Base-by-base conservation (phyloP, 92 coral and sea anemone genomes). In the Siderastrea radians region DNA sequence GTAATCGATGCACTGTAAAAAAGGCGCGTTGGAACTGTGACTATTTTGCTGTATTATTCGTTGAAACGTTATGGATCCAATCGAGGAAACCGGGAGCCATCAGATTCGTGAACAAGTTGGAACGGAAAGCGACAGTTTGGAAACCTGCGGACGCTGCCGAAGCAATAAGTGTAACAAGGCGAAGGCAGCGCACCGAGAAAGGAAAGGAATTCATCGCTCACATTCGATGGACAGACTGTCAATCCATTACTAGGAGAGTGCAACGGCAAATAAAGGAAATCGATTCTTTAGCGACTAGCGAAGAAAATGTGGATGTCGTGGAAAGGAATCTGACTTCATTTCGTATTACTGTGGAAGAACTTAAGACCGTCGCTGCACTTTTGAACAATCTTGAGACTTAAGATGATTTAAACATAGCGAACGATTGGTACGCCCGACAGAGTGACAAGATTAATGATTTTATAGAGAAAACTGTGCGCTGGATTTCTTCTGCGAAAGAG, bases 321-420 rank as follows among this genome's bases (percentile, higher is more conserved):
- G 60, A 52, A 51, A 73, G 47, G 53, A 50, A 73, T n/a, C 60
- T 73, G 44, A 17, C 60, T 50, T n/a, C 77, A 16, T 51, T 74
- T 74, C 17, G 78, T 19, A 38, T 52, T 19, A 74, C 78, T 14
- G 59, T 51, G 6, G 47, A 74, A 48, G 78, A 74, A 74, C n/a
- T 50, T 14, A 74, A 7, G n/a, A 17, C 46, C 1, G 78, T 8
- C 78, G 61, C 78, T 16, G 48, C 61, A n/a, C 61, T 74, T 10
- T 51, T 74, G 50, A 46, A 51, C 15, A 61, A 52, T 26, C 78
- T 74, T 51, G 78, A 74, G 78, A 11, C 45, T 19, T 62, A 74
- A 5, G 62, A 71, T 13, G 11, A 71, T 6, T 44, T 71, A 0
- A 71, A 48, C 19, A 54, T 71, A 6, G 59, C 78, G n/a, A 74